Conservation (phyloP, 2,888 invertebrate species). For the Stictocephala bisonia region DNA sequence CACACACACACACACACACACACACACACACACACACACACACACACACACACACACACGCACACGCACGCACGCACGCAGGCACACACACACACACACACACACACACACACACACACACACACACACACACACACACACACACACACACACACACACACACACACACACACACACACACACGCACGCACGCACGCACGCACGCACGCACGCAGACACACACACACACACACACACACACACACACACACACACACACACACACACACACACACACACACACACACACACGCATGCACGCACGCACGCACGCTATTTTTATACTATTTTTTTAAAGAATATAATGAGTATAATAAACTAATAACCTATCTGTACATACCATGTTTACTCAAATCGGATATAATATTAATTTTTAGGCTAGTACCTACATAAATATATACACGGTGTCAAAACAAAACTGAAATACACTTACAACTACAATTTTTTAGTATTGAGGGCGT, state of each 20-base stretch:
- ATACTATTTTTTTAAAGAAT: no score
- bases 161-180: conserved; percentile 22
- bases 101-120: conserved; percentile 1
- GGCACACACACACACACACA: not conserved
- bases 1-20: not conserved
- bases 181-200: not conserved
- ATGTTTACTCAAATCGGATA: no score
- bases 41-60: not conserved
- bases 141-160: conserved; percentile 16
- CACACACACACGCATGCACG: conserved; percentile 17
- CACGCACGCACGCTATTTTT: conserved; percentile 17
- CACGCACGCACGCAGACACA: no score
- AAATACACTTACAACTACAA: no score
- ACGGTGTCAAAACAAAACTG: no score
- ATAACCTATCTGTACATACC: no score
- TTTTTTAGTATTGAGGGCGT: no score
- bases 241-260: conserved; percentile 13
- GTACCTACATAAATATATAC: no score
- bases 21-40: not conserved
- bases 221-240: no score
- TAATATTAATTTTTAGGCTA: no score
- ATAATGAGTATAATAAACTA: no score
- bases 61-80: not conserved
- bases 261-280: conserved; percentile 31
- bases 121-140: conserved; percentile 5